A percentile compares a stretch with the other conserved stretches of the same genome.
phyloP scores from a whole-genome alignment of 2,888 invertebrate species.

The Macrosoma leucophasiata region DNA sequence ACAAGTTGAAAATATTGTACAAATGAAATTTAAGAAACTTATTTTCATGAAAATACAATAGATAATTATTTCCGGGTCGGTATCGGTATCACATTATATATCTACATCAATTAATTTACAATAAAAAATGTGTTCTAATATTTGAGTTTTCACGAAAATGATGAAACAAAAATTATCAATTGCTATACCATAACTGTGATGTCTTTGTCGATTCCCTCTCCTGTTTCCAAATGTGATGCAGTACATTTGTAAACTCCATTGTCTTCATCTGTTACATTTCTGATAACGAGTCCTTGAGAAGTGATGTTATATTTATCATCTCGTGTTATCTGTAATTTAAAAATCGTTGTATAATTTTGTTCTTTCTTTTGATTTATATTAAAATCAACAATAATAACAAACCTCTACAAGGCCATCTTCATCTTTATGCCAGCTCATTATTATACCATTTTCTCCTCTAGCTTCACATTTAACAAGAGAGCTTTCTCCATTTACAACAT shows the following conservation, averaged over 20 bases:
- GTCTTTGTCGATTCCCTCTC: slow-evolving; percentile 32
- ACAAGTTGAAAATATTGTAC: too few relatives aligned
- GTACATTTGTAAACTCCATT: slow-evolving; percentile 38
- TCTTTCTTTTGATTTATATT: neutral
- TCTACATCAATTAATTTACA: too few relatives aligned
- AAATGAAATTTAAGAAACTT: too few relatives aligned
- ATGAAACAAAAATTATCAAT: too few relatives aligned
- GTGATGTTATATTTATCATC: slow-evolving; percentile 41
- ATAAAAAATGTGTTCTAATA: too few relatives aligned
- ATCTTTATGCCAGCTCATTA: slow-evolving; percentile 48
- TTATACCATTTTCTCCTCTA: slow-evolving; percentile 35
- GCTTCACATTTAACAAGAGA: slow-evolving; percentile 47
- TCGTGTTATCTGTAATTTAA: slow-evolving; percentile 32
- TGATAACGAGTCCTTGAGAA: slow-evolving; percentile 38
- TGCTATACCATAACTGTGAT: slow-evolving; percentile 34
- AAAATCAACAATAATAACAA: slow-evolving; percentile 14
- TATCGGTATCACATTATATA: too few relatives aligned
- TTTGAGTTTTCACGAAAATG: too few relatives aligned
- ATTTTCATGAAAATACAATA: too few relatives aligned
- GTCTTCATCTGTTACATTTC: slow-evolving; percentile 34
- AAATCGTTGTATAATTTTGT: neutral
- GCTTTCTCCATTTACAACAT: slow-evolving; percentile 38
- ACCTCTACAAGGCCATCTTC: slow-evolving; percentile 34
- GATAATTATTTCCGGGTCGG: too few relatives aligned
- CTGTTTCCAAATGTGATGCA: slow-evolving; percentile 31